Evolutionary conservation across 2,797 vertebrate species (phyloP), one percentile per base, ranked within the genome.

Genomic region (Lutra lutra): DNA sequence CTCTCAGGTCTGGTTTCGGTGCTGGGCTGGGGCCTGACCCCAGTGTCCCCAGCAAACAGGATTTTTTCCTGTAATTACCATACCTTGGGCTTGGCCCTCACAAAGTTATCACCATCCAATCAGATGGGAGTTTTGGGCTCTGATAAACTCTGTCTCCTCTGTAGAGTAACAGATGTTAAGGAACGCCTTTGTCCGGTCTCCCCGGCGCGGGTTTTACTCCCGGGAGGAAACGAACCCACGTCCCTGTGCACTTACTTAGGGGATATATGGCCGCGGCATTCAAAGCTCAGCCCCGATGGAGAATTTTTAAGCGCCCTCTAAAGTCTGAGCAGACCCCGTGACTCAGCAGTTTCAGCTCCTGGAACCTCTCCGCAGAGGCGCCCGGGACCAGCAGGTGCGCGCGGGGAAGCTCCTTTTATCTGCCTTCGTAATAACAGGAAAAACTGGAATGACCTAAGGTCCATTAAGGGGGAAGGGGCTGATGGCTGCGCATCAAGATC

Each of bases 401-500:
- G 1, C 1, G 1, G 25, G 25, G 29, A n/a, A 0, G 25, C 27
- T 38, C 32, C 62, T 38, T 75, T 87, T 88, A 94, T 96, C 97
- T 96, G 23, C 12, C n/a, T 58, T 25, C 6, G 91, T 60, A 78
- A 68, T 20, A 90, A 88, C 97, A 91, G 91, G 93, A 96, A 89
- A 85, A 93, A 94, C 93, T 66, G 87, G 92, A 93, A 89, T 29
- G 2, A 64, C 78, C 77, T 32, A 25, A 48, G 83, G 86, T 32
- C 73, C 60, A 5, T 38, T 32, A 7, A 15, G 35, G 15, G 73
- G 84, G 9, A 60, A 66, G 91, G 73, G 94, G 95, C 60, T 32
- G 12, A 78, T 7, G 48, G 23, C 18, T 25, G 35, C 25, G 32
- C 60, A 25, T 13, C 72, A 25, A 70, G 89, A 77, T 17, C 11